phyloP scores from a whole-genome alignment of 2,113 vertebrate genomes.

The Nycticryphes semicollaris region DNA sequence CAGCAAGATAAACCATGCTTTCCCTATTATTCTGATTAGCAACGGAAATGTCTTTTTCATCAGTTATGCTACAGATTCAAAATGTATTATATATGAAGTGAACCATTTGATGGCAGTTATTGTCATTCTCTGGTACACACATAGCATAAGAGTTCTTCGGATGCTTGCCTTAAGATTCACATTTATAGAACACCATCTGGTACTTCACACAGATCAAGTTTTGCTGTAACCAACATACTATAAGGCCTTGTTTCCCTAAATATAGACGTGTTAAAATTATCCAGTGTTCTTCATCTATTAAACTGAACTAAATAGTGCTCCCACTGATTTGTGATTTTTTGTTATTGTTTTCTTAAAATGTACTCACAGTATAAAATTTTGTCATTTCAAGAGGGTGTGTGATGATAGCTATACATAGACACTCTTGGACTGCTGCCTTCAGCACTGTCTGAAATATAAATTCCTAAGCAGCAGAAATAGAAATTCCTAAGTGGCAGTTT shows the following conservation, averaged over 20 bases:
- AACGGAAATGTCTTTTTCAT: neutral
- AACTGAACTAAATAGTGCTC: constrained; percentile 22
- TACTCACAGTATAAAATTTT: neutral
- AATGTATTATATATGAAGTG: neutral
- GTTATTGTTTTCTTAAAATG: constrained; percentile 50
- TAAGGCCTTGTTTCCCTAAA: constrained; percentile 47
- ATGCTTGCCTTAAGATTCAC: constrained; percentile 37
- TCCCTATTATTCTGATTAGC: neutral
- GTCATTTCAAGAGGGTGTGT: constrained; percentile 3
- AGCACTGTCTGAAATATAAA: constrained; percentile 16
- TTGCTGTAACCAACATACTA: constrained; percentile 13
- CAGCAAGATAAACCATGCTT: neutral
- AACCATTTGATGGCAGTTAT: neutral
- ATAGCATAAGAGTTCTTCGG: neutral
- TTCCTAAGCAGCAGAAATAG: constrained; percentile 17
- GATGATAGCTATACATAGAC: constrained; percentile 45
- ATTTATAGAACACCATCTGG: constrained; percentile 66
- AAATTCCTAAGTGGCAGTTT: neutral
- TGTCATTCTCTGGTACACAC: neutral
- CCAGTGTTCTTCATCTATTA: constrained; percentile 13
- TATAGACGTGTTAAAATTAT: constrained; percentile 52
- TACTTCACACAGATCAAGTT: constrained; percentile 30
- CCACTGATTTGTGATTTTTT: constrained; percentile 55
- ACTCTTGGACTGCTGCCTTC: neutral
- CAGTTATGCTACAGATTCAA: neutral